Percentiles rank a stretch among this genome's conserved stretches.
phyloP scores from a whole-genome alignment of 1,140 invertebrate genomes.

The Eupristina koningsbergeri region DNA sequence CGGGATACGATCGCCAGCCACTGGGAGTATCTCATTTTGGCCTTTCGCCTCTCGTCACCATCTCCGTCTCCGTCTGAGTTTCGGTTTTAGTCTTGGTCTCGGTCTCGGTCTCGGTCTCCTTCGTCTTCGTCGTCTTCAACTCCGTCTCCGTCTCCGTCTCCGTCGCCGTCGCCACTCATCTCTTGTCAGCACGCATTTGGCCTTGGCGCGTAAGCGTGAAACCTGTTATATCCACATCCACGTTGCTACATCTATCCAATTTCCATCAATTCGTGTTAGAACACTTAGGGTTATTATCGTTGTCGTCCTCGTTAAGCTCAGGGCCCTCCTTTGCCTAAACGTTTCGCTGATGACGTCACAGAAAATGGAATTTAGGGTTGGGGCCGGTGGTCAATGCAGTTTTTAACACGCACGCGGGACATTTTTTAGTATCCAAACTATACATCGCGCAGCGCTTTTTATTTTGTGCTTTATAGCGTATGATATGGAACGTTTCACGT shows the following conservation, averaged over 20 bases:
- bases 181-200: slow-evolving; percentile 13
- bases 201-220: slow-evolving; percentile 25
- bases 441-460: not conserved
- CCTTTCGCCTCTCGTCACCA: not conserved
- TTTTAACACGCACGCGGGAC: not conserved
- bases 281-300: slow-evolving; percentile 44
- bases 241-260: slow-evolving; percentile 19
- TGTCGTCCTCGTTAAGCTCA: not conserved
- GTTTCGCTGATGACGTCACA: not conserved
- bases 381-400: too few species aligned
- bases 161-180: too few species aligned
- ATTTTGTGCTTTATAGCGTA: slow-evolving; percentile 48
- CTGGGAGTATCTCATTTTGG: not conserved
- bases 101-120: too few species aligned
- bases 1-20: slow-evolving; percentile 14
- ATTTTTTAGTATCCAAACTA: not conserved
- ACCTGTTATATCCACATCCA: slow-evolving; percentile 25
- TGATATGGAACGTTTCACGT: not conserved
- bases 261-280: not conserved
- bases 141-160: too few species aligned
- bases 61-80: too few species aligned
- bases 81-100: too few species aligned
- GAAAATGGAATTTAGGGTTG: not conserved
- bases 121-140: too few species aligned
- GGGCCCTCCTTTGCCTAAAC: not conserved